Evolutionary conservation across 1,140 invertebrate genomes (phyloP).

Genomic region (Aphelenchoides fujianensis): DNA sequence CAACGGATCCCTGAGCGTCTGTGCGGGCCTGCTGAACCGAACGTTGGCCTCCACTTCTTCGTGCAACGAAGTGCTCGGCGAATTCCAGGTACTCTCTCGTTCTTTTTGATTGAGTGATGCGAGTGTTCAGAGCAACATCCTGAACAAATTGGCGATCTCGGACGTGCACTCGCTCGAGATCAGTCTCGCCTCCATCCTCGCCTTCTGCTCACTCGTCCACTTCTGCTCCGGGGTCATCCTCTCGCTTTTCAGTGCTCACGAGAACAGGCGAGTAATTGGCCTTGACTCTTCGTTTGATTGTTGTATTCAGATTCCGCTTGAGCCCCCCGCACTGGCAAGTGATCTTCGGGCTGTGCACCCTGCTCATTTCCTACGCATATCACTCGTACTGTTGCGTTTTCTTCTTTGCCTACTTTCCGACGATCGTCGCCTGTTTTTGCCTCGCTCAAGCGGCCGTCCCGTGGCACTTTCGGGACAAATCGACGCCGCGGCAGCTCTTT

Average conservation of each 20-base stretch:
- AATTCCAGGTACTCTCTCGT: constrained; percentile 13
- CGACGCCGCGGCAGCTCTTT: constrained; percentile 24
- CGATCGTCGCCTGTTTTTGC: constrained; percentile 31
- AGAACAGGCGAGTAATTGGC: constrained; percentile 32
- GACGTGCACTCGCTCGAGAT: constrained; percentile 16
- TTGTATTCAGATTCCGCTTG: constrained; percentile 37
- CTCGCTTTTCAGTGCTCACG: constrained; percentile 35
- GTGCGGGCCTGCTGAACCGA: constrained; percentile 42
- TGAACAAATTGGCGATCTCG: background rate
- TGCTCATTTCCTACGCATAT: constrained; percentile 34
- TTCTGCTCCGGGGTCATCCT: constrained; percentile 38
- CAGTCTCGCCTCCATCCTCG: constrained; percentile 21
- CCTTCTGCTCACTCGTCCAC: constrained; percentile 32
- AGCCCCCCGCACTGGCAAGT: constrained; percentile 40
- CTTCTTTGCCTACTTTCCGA: constrained; percentile 31
- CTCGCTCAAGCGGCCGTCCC: constrained; percentile 29
- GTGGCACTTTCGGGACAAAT: constrained; percentile 30
- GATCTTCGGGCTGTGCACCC: constrained; percentile 24
- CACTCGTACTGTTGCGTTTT: constrained; percentile 37
- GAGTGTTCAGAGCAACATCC: constrained; percentile 9
- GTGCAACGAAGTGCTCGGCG: constrained; percentile 22
- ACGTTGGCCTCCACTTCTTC: constrained; percentile 28
- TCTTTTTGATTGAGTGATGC: no score
- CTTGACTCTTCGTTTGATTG: constrained; percentile 11
- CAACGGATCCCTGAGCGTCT: constrained; percentile 39